These are phyloP conservation scores for Acanthoscelides obtectus DNA, from an alignment of 2,888 invertebrate genomes.

Conservation along the genomic window DNA sequence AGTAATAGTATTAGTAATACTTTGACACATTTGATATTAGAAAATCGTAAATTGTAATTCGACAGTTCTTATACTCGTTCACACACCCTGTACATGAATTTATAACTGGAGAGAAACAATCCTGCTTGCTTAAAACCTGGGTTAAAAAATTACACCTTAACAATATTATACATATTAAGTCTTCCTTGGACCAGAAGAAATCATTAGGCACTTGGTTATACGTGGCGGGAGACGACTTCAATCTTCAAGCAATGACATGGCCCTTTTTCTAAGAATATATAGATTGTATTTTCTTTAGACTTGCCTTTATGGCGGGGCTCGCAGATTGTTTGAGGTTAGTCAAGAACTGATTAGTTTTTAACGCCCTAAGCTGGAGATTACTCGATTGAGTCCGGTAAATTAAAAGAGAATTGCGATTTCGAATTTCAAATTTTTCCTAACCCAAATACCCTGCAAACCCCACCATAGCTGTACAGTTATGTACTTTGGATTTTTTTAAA, in stretches of 20 bases:
- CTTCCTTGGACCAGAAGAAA: slow-evolving; percentile 51
- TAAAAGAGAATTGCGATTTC: no score
- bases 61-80: slow-evolving; percentile 38
- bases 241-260: slow-evolving; percentile 30
- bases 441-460: no score
- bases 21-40: slow-evolving; percentile 49
- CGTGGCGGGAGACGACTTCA: slow-evolving; percentile 33
- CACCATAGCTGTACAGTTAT: no score
- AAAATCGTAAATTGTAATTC: slow-evolving; percentile 46
- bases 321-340: no score
- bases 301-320: no score
- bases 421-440: no score
- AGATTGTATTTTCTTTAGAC: not conserved
- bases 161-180: slow-evolving; percentile 44
- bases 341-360: no score
- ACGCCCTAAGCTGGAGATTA: no score
- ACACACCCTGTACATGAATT: slow-evolving; percentile 47
- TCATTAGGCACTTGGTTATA: slow-evolving; percentile 49
- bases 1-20: slow-evolving; percentile 41
- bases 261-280: not conserved
- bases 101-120: slow-evolving; percentile 47
- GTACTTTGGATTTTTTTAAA: no score
- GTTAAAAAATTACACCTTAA: slow-evolving; percentile 48
- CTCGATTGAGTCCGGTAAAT: no score
- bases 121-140: slow-evolving; percentile 43